Base-by-base conservation (phyloP, 2,888 invertebrate genomes). In the Brachyopa scutellaris region DNA sequence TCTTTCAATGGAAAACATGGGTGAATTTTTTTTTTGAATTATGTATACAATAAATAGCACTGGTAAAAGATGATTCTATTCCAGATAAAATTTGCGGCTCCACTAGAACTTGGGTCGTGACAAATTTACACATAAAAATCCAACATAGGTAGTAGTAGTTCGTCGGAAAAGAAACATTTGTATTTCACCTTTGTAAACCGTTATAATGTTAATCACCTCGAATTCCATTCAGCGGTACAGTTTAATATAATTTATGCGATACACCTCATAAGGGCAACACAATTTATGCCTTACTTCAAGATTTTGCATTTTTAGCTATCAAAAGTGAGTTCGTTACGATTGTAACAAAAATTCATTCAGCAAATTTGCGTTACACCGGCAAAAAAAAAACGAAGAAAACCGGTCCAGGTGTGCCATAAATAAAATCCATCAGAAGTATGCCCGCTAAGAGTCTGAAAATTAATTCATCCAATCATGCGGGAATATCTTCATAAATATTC, bases 401-500 rank as follows among this genome's bases (percentile, higher is more conserved):
- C 51, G 70, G 42, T 72, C 40, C 17, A 67, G 45, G 42, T 55
- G 55, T 55, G 55, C 17, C 51, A 3, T 15, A 4, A 17, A 17
- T 9, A 11, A 29, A 23, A 2, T n/a, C 23, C 5, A 11, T 29
- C n/a, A 29, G 38, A 47, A 36, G n/a, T 13, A 33, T 21, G n/a
- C n/a, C n/a, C n/a, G n/a, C n/a, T n/a, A n/a, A n/a, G n/a, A n/a
- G n/a, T n/a, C n/a, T n/a, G n/a, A n/a, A 51, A 66, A 61, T 61
- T 31, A 61, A 61, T 61, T 57, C 13, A 26, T 11, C n/a, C 36
- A 57, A 67, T 57, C 67, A 17, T 33, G 33, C n/a, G 29, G 11
- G 9, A 11, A 31, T 6, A 15, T 40, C 40, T 59, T 61, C 40
- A 61, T 51, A 70, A 70, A 70, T 70, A 70, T 70, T 59, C 21